These are phyloP conservation scores for Sarcophaga subvicina DNA, from an alignment of 2,888 invertebrate species.

Conservation along the genomic window DNA sequence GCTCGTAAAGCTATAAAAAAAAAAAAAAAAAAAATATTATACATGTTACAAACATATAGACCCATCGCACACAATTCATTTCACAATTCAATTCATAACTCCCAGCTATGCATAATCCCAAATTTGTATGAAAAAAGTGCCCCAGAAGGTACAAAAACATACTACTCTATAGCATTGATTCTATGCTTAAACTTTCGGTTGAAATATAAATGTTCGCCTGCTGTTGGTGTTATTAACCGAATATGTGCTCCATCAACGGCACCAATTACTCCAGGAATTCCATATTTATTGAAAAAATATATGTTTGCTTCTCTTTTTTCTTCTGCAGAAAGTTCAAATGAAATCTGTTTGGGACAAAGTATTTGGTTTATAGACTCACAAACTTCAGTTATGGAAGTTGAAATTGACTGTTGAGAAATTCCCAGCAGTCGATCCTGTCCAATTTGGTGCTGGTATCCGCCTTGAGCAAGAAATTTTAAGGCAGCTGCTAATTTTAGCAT, in stretches of 20 bases:
- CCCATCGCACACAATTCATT: too few relatives aligned
- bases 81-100: too few relatives aligned
- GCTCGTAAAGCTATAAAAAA: too few relatives aligned
- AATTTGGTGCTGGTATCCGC: slow-evolving; percentile 4
- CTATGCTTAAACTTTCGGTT: slow-evolving; percentile 33
- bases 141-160: too few relatives aligned
- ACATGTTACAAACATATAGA: too few relatives aligned
- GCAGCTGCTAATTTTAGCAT: background rate
- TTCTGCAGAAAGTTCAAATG: slow-evolving; percentile 6
- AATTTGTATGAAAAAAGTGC: too few relatives aligned
- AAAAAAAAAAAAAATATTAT: too few relatives aligned
- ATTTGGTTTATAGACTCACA: background rate
- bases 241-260: slow-evolving; percentile 29
- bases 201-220: slow-evolving; percentile 26
- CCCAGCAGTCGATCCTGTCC: slow-evolving; percentile 12
- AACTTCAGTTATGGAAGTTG: background rate
- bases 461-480: background rate
- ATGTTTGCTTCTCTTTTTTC: background rate
- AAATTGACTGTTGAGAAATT: slow-evolving; percentile 19
- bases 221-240: slow-evolving; percentile 13
- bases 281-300: background rate
- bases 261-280: slow-evolving; percentile 9
- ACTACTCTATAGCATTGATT: too few relatives aligned
- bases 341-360: slow-evolving; percentile 28
- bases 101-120: too few relatives aligned